Percentiles rank a stretch among this genome's conserved stretches.
phyloP scores from a whole-genome alignment of 1,140 invertebrate genomes.

The Reticulitermes speratus region DNA sequence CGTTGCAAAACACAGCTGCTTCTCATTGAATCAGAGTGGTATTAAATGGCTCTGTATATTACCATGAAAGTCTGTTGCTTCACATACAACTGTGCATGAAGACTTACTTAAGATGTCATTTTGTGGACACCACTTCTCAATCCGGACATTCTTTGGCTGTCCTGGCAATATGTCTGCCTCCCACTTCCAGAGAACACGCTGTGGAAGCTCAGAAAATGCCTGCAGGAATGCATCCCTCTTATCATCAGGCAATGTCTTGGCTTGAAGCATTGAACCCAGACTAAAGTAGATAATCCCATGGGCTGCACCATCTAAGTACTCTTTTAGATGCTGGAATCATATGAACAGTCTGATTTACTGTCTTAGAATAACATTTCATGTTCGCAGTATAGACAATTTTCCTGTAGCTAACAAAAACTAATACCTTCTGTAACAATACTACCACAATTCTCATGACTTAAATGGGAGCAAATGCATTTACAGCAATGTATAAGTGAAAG shows the following conservation, averaged over 20 bases:
- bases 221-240: slow-evolving; percentile 30
- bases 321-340: slow-evolving; percentile 34
- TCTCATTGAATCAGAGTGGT: too few relatives aligned
- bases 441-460: too few relatives aligned
- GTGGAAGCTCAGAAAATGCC: slow-evolving; percentile 37
- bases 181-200: slow-evolving; percentile 46
- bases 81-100: neutral
- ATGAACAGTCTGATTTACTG: neutral
- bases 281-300: slow-evolving; percentile 44
- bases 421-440: neutral
- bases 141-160: slow-evolving; percentile 34
- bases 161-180: slow-evolving; percentile 29
- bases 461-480: too few relatives aligned
- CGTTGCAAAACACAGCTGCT: too few relatives aligned
- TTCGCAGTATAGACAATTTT: neutral
- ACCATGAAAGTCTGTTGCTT: too few relatives aligned
- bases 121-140: slow-evolving; percentile 54
- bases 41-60: too few relatives aligned
- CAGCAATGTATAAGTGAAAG: too few relatives aligned
- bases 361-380: neutral
- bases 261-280: slow-evolving; percentile 38
- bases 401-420: neutral
- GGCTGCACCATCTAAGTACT: slow-evolving; percentile 39
- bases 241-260: slow-evolving; percentile 32
- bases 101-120: slow-evolving; percentile 50